Evolutionary conservation across 2,797 vertebrate genomes (phyloP), one percentile per base, ranked within the genome.

Genomic region (Arvicola amphibius): DNA sequence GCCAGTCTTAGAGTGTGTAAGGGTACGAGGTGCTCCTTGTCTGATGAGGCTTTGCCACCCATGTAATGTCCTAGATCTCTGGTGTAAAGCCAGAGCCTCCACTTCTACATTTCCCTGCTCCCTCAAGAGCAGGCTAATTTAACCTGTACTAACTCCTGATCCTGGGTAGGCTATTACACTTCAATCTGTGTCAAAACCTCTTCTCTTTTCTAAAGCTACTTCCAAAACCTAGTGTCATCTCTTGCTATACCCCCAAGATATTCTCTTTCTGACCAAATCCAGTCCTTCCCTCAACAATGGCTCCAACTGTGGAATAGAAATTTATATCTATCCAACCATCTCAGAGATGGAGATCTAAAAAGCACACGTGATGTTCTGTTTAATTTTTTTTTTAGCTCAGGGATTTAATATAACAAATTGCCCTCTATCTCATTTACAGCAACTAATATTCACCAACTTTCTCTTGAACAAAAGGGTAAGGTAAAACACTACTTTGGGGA

Each of bases 401-500:
- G 81, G 93, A 88, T 96, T 89, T 96, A 87, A 79, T 80, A 76
- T 79, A 79, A 59, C 95, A 96, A 73, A 92, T 94, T 83, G 73
- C 53, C 29, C 71, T 95, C 93, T 96, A 51, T 88, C 89, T 96
- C 88, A 83, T 59, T 84, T 89, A 79, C 79, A 78, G 80, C 63
- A 21, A 84, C 94, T 59, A 19, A 96, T 51, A n/a, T 85, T 96
- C 76, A 5, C 40, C 93, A 92, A 90, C 34, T 86, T 95, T 92
- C 91, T 46, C 73, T 89, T 79, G 56, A 96, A 96, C 95, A 96
- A 96, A 92, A 86, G 81, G 59, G 13, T 46, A 95, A 97, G 91
- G 71, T 53, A n/a, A 96, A 94, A 90, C 92, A 94, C 74, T 95
- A 10, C 78, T 93, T 91, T 37, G 71, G 87, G 84, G 88, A 91